Evolutionary conservation across 2,113 vertebrate genomes (phyloP), one percentile per base, ranked within the genome.

Genomic region (Trogon surrucura): DNA sequence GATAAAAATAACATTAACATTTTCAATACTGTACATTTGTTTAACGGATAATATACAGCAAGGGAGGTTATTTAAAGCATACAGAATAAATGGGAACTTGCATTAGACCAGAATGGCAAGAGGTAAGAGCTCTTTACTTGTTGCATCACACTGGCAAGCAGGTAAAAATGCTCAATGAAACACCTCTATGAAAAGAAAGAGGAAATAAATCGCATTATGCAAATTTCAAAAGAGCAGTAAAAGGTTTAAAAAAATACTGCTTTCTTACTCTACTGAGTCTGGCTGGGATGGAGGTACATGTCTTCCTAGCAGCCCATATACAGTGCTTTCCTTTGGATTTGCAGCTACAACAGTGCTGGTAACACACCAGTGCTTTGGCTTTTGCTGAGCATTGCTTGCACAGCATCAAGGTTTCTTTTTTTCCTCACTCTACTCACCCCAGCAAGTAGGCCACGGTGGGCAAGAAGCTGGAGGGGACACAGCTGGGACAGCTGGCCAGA

Each of bases 21-120:
- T 65, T 93, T 93, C 45, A 75, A 74, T 72, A 90, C 8, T 83
- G 44, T 80, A 93, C 84, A 93, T 75, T 72, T 89, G 25, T 93
- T 94, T 84, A 96, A 78, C 1, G 45, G 56, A 78, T n/a, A 91
- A 84, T 50, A 89, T 16, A 92, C 13, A 77, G 58, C 48, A 54
- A 75, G 25, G 38, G 74, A 70, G 38, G 14, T 48, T 62, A 58
- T 74, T 94, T 82, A 29, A 92, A 94, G 20, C 18, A 9, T 79
- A 71, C 45, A 67, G 51, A 67, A 84, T 62, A 95, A 80, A 34
- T 38, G 38, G 25, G 66, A 85, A 58, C 13, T 36, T 30, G 60
- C 45, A 50, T 69, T 51, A 51, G 27, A 64, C 26, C 17, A 19
- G 67, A 65, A 11, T 6, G 6, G 5, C 25, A 7, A 8, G 9